These are phyloP conservation scores for Mycetomoellerius zeteki DNA, from an alignment of 1,140 invertebrate species.

Conservation along the genomic window DNA sequence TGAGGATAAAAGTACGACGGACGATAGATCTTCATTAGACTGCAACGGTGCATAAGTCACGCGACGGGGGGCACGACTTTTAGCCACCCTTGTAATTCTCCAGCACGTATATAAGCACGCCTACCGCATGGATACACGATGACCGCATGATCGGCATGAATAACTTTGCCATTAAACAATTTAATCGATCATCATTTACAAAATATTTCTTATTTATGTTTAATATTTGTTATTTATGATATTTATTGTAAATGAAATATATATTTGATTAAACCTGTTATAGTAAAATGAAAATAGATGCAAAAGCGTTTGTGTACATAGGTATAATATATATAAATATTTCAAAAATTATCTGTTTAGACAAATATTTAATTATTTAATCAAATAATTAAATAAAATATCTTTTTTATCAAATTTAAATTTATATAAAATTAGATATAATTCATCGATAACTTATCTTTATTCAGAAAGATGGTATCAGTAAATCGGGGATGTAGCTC, in stretches of 20 bases:
- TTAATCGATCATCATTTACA: constrained; percentile 27
- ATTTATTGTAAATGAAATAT: not conserved
- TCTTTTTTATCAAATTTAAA: not conserved
- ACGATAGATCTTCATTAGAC: constrained; percentile 82
- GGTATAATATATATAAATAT: not conserved
- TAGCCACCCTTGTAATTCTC: constrained; percentile 81
- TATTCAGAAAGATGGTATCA: not conserved
- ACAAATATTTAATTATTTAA: not conserved
- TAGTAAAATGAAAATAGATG: not conserved
- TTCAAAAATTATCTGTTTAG: not conserved
- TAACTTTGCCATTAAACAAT: constrained; percentile 67
- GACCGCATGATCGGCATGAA: constrained; percentile 74
- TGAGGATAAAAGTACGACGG: constrained; percentile 69
- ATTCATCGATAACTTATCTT: rapidly evolving
- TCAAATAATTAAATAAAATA: not conserved
- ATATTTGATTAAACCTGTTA: not conserved
- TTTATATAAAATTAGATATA: not conserved
- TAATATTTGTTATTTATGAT: constrained; percentile 62
- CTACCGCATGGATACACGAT: constrained; percentile 54
- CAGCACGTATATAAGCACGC: constrained; percentile 77
- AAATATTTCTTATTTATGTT: constrained; percentile 31
- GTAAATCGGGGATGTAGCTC: constrained; percentile 84
- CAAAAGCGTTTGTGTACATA: not conserved
- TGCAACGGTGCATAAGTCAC: constrained; percentile 79
- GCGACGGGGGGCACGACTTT: constrained; percentile 76